phyloP scores from a whole-genome alignment of 2,113 vertebrate species.

The Phrynocephalus versicolor region DNA sequence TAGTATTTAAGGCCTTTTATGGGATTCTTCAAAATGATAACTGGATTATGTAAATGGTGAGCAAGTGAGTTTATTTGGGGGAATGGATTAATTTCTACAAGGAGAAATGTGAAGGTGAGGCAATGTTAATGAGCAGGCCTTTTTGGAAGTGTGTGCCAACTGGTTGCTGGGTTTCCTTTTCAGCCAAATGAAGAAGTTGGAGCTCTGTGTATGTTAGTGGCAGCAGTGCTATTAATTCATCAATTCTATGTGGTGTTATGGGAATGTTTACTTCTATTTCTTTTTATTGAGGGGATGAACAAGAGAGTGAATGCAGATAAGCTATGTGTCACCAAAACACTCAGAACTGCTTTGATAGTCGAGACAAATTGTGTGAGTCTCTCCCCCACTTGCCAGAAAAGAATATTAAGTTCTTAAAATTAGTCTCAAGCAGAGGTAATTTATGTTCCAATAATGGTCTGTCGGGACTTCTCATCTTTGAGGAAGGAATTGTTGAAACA shows the following conservation, averaged over 20 bases:
- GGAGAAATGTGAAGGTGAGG: conserved; percentile 22
- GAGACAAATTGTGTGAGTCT: conserved; percentile 30
- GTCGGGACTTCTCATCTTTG: conserved; percentile 65
- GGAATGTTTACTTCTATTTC: conserved; percentile 22
- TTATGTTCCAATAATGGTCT: conserved; percentile 71
- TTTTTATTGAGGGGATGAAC: background rate
- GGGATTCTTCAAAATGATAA: conserved; percentile 14
- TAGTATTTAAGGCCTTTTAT: conserved; percentile 8
- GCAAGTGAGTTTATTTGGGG: conserved; percentile 27
- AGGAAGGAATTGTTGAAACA: conserved; percentile 58
- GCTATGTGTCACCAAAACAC: conserved; percentile 8
- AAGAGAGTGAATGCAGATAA: conserved; percentile 33
- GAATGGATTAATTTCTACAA: conserved; percentile 25
- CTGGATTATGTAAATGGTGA: conserved; percentile 19
- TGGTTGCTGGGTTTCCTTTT: conserved; percentile 7
- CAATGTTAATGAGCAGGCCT: conserved; percentile 17
- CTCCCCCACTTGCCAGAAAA: conserved; percentile 35
- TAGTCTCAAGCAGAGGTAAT: conserved; percentile 65
- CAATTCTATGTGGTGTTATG: conserved; percentile 27
- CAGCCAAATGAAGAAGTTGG: conserved; percentile 13
- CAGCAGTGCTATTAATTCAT: conserved; percentile 16
- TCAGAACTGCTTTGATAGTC: conserved; percentile 37
- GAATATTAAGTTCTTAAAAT: conserved; percentile 62
- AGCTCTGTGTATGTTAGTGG: conserved; percentile 1
- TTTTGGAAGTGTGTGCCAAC: conserved; percentile 10